These are phyloP conservation scores for Stenichneumon culpator DNA, from an alignment of 2,888 invertebrate genomes.

Conservation along the genomic window DNA sequence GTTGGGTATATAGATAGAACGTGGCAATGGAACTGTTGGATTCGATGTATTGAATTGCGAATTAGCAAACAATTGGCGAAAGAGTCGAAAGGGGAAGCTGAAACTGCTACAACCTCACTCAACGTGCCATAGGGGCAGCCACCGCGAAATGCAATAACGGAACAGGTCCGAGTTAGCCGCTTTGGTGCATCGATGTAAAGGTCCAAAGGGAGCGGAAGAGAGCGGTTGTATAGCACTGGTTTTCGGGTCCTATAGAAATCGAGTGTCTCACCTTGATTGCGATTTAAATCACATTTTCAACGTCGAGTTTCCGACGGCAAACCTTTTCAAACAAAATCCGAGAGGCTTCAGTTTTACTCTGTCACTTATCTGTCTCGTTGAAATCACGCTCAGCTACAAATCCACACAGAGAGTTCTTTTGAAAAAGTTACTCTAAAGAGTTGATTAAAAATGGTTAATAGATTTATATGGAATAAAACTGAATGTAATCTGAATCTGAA, in stretches of 20 bases:
- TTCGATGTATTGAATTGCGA: slow-evolving; percentile 60
- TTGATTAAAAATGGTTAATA: neutral
- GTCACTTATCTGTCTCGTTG: neutral
- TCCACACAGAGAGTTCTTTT: neutral
- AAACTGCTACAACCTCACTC: slow-evolving; percentile 28
- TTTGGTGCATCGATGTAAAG: slow-evolving; percentile 48
- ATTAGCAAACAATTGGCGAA: slow-evolving; percentile 63
- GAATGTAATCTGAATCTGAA: too few species aligned
- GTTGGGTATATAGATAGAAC: neutral
- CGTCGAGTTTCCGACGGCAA: neutral
- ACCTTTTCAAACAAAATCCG: neutral
- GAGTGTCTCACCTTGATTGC: slow-evolving; percentile 41
- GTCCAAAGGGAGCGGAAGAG: slow-evolving; percentile 31
- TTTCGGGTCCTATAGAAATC: slow-evolving; percentile 56
- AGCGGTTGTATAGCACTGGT: slow-evolving; percentile 44
- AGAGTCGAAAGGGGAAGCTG: slow-evolving; percentile 42
- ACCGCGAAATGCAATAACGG: slow-evolving; percentile 64
- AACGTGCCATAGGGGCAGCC: slow-evolving; percentile 24
- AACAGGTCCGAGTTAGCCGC: slow-evolving; percentile 43
- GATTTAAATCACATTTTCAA: slow-evolving; percentile 62
- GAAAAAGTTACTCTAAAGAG: neutral
- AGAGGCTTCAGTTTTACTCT: slow-evolving; percentile 12
- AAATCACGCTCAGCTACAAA: neutral
- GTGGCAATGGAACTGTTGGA: slow-evolving; percentile 21
- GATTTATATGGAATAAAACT: slow-evolving; percentile 29